Percentiles rank a stretch among this genome's conserved stretches.
Evolutionary conservation across 2,113 vertebrate species (phyloP).

Genomic region (Cephalopholis sonnerati): DNA sequence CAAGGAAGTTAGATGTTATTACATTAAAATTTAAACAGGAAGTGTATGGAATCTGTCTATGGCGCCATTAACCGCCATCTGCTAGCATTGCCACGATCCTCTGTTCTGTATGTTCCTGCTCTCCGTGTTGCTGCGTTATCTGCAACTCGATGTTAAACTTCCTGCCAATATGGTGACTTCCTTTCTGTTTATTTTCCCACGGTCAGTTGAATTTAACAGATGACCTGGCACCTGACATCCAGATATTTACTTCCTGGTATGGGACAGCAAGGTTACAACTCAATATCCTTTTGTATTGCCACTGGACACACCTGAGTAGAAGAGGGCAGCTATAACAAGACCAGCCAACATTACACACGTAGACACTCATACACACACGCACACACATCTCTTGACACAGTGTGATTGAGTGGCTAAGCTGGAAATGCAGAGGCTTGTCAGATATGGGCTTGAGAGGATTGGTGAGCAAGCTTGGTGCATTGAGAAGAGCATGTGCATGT

Average conservation of each 20-base stretch:
- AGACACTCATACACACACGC: background rate
- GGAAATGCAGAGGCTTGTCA: constrained; percentile 64
- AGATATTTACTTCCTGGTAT: constrained; percentile 66
- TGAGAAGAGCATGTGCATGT: constrained; percentile 8
- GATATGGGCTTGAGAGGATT: constrained; percentile 41
- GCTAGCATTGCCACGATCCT: constrained; percentile 53
- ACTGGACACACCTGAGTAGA: constrained; percentile 60
- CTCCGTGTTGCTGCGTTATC: constrained; percentile 34
- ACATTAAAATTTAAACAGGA: constrained; percentile 72
- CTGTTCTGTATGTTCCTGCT: constrained; percentile 4
- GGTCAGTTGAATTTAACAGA: constrained; percentile 55
- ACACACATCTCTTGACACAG: constrained; percentile 15
- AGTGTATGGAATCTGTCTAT: constrained; percentile 58
- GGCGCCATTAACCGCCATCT: constrained; percentile 72
- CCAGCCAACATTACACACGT: constrained; percentile 5
- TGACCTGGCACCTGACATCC: constrained; percentile 52
- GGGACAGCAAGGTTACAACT: constrained; percentile 59
- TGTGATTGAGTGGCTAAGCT: constrained; percentile 65
- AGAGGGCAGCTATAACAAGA: constrained; percentile 41
- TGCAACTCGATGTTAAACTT: constrained; percentile 38
- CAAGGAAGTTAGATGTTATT: constrained; percentile 71
- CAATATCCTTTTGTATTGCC: constrained; percentile 59
- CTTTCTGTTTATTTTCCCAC: constrained; percentile 48
- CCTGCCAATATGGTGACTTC: constrained; percentile 51
- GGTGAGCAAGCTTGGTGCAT: constrained; percentile 27